Conservation (phyloP, 2,888 invertebrate genomes). For the Ophion ellenae region DNA sequence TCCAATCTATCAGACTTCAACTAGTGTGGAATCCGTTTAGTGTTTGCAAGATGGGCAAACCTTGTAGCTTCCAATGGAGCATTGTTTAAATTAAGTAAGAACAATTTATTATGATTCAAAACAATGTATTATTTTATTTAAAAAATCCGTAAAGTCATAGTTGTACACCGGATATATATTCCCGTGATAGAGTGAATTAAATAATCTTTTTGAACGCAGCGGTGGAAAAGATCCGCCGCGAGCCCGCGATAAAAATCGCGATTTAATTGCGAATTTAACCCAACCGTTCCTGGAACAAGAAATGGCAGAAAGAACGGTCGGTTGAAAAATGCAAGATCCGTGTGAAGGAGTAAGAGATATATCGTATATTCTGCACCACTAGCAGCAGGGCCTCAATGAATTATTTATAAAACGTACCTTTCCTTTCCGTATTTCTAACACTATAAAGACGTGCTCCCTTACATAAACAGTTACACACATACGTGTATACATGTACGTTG, state of each 20-base stretch:
- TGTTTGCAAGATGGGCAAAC: no score
- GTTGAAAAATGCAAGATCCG: slow-evolving; percentile 50
- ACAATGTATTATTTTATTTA: no score
- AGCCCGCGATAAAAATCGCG: slow-evolving; percentile 36
- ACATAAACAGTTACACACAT: neutral
- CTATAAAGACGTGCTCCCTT: neutral
- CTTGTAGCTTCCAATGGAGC: no score
- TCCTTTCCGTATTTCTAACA: slow-evolving; percentile 59
- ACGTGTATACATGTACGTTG: slow-evolving; percentile 19
- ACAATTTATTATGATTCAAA: no score
- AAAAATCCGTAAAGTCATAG: no score
- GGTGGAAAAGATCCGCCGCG: slow-evolving; percentile 14
- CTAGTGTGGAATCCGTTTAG: no score
- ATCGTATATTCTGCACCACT: slow-evolving; percentile 55
- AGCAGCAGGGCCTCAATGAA: slow-evolving; percentile 64
- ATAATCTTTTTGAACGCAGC: neutral
- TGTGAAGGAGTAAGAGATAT: slow-evolving; percentile 58
- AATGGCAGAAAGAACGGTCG: slow-evolving; percentile 12
- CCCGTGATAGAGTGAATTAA: no score
- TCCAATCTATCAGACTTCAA: no score
- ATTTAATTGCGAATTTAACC: slow-evolving; percentile 64
- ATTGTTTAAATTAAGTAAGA: no score
- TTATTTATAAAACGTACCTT: slow-evolving; percentile 66
- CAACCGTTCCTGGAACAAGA: slow-evolving; percentile 38
- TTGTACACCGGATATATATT: no score